phyloP scores from a whole-genome alignment of 2,888 invertebrate species.

The Leptinotarsa peninsularis region DNA sequence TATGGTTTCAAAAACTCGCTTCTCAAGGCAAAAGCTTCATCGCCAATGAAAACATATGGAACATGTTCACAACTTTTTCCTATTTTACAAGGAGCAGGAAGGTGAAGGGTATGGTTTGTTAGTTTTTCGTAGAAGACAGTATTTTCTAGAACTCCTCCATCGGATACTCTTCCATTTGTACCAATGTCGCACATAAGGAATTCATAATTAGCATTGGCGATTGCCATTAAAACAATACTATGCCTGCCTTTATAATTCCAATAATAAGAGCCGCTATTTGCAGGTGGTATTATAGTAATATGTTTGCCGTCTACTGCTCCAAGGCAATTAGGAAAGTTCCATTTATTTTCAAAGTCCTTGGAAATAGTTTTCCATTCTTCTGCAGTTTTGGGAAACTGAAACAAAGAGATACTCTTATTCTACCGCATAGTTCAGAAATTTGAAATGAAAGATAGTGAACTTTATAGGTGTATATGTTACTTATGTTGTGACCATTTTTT shows the following conservation, averaged over 20 bases:
- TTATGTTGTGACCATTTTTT: too few relatives aligned
- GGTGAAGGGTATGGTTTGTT: not conserved
- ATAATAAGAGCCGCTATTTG: not conserved
- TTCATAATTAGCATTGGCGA: not conserved
- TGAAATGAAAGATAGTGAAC: not conserved
- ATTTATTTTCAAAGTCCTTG: not conserved
- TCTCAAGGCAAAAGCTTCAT: not conserved
- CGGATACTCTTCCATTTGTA: not conserved
- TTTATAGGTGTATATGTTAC: not conserved
- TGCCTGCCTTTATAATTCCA: not conserved
- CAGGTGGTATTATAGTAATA: not conserved
- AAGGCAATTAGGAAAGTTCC: not conserved
- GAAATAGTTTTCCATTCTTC: constrained; percentile 1
- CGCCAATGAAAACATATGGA: not conserved
- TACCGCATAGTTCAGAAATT: not conserved
- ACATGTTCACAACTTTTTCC: not conserved
- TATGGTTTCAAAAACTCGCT: not conserved
- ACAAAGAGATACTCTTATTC: not conserved
- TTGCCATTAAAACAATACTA: not conserved
- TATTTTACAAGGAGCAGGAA: not conserved
- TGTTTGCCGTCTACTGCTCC: not conserved
- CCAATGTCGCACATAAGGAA: not conserved
- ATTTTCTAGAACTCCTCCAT: not conserved
- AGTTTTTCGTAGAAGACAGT: not conserved
- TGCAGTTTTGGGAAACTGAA: not conserved